Percentiles rank a stretch among this genome's conserved stretches.
Conservation (phyloP, 2,113 vertebrate species). For the Lipotes vexillifer region DNA sequence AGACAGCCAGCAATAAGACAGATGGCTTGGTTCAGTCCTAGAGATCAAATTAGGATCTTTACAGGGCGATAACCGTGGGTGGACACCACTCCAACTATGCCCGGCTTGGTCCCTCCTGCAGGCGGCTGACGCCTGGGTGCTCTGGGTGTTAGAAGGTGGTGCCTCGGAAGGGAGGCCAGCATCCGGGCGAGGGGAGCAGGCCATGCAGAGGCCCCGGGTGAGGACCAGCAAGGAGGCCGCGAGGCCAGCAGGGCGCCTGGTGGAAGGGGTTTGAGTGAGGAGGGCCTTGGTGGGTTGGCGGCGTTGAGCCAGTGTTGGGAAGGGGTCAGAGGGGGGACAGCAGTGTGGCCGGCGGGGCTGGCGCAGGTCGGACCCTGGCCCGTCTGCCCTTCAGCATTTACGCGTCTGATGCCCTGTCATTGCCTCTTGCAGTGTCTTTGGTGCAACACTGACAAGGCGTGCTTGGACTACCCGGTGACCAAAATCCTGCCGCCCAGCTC, state of each 20-base stretch:
- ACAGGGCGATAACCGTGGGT: accelerated
- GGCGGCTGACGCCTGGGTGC: too few species aligned
- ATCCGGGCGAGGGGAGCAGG: background rate
- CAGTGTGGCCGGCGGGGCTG: accelerated
- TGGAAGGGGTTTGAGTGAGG: background rate
- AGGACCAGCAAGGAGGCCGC: background rate
- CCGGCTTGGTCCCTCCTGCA: background rate
- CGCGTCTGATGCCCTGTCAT: accelerated
- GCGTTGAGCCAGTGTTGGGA: background rate
- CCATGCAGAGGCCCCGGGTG: background rate
- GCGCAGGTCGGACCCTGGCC: background rate
- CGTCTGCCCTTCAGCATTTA: background rate
- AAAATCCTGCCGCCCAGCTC: conserved; percentile 86
- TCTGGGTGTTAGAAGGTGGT: background rate
- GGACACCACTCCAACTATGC: background rate
- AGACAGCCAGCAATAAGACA: accelerated
- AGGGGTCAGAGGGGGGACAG: background rate
- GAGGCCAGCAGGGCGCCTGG: accelerated
- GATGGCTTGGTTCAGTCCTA: too few species aligned
- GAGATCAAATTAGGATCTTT: background rate
- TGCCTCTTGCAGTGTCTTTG: conserved; percentile 88
- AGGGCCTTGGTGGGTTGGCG: background rate
- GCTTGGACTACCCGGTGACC: conserved; percentile 87
- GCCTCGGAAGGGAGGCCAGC: background rate
- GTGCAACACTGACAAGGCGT: conserved; percentile 85